phyloP scores from a whole-genome alignment of 2,888 invertebrate species.

The Caenorhabditis sp. region DNA sequence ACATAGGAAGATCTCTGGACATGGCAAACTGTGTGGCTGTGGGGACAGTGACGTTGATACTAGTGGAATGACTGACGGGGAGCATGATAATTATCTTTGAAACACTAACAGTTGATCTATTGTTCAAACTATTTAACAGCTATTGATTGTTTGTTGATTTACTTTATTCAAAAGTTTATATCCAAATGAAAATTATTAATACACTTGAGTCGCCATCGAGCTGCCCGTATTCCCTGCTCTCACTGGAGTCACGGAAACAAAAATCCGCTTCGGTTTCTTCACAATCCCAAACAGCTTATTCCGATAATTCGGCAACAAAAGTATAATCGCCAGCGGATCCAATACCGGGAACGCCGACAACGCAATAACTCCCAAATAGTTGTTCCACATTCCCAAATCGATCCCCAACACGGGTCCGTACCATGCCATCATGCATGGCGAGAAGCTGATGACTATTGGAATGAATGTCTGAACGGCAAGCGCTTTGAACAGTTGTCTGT shows the following conservation, averaged over 20 bases:
- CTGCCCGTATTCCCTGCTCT: conserved; percentile 15
- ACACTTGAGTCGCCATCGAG: conserved; percentile 33
- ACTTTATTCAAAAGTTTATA: too few relatives aligned
- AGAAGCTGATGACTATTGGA: conserved; percentile 55
- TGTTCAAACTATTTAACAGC: too few relatives aligned
- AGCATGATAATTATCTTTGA: too few relatives aligned
- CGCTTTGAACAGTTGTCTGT: conserved; percentile 52
- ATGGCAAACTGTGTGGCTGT: too few relatives aligned
- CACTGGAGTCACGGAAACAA: conserved; percentile 12
- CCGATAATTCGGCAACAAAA: conserved; percentile 51
- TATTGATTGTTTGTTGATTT: too few relatives aligned
- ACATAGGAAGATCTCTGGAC: too few relatives aligned
- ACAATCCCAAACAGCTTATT: conserved; percentile 36
- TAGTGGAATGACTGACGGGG: too few relatives aligned
- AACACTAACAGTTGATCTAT: too few relatives aligned
- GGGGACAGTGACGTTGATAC: too few relatives aligned
- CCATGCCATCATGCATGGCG: conserved; percentile 55
- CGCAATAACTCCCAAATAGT: conserved; percentile 52
- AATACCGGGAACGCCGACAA: conserved; percentile 55
- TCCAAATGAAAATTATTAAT: neutral
- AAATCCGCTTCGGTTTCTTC: conserved; percentile 16
- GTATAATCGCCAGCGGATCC: conserved; percentile 53
- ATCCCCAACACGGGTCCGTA: conserved; percentile 43
- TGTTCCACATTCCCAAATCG: conserved; percentile 61
- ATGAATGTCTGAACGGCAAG: conserved; percentile 57